These are phyloP conservation scores for Corynorhinus townsendii DNA, from an alignment of 2,113 vertebrate species.

Conservation along the genomic window DNA sequence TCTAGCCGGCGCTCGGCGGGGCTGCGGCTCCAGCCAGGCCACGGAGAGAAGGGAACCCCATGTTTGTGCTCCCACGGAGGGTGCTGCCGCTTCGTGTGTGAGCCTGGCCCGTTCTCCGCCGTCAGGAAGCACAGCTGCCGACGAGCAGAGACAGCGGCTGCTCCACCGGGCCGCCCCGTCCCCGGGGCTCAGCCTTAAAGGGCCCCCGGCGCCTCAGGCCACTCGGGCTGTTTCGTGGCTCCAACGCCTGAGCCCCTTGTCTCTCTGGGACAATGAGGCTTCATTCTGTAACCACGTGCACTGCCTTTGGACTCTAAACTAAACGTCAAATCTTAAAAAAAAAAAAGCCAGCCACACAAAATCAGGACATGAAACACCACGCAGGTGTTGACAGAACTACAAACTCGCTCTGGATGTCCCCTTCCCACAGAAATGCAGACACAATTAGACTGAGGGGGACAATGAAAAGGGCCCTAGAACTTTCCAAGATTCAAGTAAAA, in stretches of 20 bases:
- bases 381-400: not conserved
- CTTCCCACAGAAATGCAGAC: not conserved
- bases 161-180: not conserved
- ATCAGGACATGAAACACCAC: not conserved
- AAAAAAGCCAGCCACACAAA: not conserved
- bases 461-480: not conserved
- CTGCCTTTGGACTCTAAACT: not conserved
- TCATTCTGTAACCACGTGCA: not conserved
- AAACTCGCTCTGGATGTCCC: not conserved
- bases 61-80: not conserved
- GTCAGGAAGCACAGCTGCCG: not conserved
- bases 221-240: too few relatives aligned
- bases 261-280: not conserved
- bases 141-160: not conserved
- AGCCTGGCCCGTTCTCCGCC: not conserved
- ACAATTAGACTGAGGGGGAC: not conserved
- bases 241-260: fast-evolving
- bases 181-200: not conserved
- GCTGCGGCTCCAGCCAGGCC: not conserved
- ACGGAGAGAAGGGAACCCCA: not conserved
- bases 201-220: not conserved
- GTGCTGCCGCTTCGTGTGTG: not conserved
- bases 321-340: not conserved
- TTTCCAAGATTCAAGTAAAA: not conserved
- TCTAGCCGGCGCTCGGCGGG: too few relatives aligned